Evolutionary conservation across 2,113 vertebrate genomes (phyloP).

Genomic region (Ancistrus triradiatus): DNA sequence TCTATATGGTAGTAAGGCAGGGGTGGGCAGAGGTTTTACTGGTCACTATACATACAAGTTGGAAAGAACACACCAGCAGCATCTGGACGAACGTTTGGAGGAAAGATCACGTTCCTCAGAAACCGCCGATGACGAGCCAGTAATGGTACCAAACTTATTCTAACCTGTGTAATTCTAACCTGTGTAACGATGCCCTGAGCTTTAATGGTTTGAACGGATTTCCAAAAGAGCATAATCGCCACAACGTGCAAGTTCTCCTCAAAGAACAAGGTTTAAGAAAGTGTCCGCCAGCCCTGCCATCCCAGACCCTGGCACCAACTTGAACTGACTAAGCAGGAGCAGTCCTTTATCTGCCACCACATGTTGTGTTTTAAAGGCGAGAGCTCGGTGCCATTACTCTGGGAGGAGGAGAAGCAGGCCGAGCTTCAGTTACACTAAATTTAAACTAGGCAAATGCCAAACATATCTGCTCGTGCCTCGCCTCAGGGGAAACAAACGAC

Average conservation of each 20-base stretch:
- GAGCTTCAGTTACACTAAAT: constrained; percentile 80
- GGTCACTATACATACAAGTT: background rate
- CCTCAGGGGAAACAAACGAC: constrained; percentile 70
- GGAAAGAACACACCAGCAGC: background rate
- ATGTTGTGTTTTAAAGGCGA: constrained; percentile 37
- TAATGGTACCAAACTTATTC: too few relatives aligned
- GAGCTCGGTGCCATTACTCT: constrained; percentile 59
- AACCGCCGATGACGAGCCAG: too few relatives aligned
- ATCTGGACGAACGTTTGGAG: background rate
- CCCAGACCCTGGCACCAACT: background rate
- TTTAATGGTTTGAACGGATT: too few relatives aligned
- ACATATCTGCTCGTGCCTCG: constrained; percentile 73
- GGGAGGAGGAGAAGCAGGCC: constrained; percentile 64
- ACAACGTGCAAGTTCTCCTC: too few relatives aligned
- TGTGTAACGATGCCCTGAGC: too few relatives aligned
- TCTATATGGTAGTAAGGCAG: background rate
- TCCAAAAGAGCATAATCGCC: too few relatives aligned
- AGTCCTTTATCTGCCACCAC: background rate
- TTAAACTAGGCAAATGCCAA: constrained; percentile 80
- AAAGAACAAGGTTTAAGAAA: too few relatives aligned
- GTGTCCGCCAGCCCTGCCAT: too few relatives aligned
- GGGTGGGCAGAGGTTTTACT: constrained; percentile 8
- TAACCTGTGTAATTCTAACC: too few relatives aligned
- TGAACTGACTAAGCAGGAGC: background rate
- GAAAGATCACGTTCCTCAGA: too few relatives aligned